Evolutionary conservation across 1,140 invertebrate genomes (phyloP).

Genomic region (Cataglyphis hispanica): DNA sequence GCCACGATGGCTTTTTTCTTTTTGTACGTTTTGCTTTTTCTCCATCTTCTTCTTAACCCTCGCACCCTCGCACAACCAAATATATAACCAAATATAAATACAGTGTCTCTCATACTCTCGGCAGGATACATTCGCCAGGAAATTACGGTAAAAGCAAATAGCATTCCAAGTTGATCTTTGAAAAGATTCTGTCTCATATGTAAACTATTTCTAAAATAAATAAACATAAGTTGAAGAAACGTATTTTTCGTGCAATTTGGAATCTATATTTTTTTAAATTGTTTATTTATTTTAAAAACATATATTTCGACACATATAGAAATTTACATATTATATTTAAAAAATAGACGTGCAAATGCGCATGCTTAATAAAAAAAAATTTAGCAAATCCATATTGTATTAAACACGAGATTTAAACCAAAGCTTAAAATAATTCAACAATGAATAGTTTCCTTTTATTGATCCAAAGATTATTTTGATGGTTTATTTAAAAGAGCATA

Average conservation of each 20-base stretch:
- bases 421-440: not conserved
- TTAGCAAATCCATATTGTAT: not conserved
- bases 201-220: not conserved
- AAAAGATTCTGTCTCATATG: conserved; percentile 20
- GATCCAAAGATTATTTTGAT: not conserved
- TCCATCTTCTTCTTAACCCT: not conserved
- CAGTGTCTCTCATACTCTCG: not conserved
- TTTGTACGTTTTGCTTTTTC: not conserved
- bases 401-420: not conserved
- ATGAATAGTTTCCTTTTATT: not conserved
- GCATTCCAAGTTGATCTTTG: not conserved
- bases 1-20: conserved; percentile 6
- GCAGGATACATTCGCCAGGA: conserved; percentile 1
- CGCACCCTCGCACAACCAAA: not conserved
- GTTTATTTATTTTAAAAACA: not conserved
- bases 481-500: not conserved
- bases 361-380: not conserved
- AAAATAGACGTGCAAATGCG: not conserved
- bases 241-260: not conserved
- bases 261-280: not conserved
- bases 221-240: not conserved
- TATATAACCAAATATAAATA: conserved; percentile 20
- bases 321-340: conserved; percentile 16
- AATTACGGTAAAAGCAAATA: not conserved
- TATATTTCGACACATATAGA: not conserved